These are phyloP conservation scores for Hyles vespertilio DNA, from an alignment of 1,140 invertebrate genomes.

Conservation along the genomic window DNA sequence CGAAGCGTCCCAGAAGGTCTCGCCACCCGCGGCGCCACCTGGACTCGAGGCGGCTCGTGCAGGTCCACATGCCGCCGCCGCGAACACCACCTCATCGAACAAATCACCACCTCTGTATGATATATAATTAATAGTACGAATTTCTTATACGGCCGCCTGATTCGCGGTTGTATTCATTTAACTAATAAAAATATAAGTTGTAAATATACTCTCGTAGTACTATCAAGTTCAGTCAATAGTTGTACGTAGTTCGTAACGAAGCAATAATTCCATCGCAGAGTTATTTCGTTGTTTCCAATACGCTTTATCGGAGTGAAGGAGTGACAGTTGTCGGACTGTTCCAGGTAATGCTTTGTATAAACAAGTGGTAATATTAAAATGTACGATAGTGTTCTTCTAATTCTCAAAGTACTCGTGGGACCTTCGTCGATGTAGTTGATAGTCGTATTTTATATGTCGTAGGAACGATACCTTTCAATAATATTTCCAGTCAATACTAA, in stretches of 20 bases:
- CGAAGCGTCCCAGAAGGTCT: slow-evolving; percentile 87
- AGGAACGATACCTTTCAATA: slow-evolving; percentile 20
- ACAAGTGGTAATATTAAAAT: too few relatives aligned
- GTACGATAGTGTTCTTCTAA: slow-evolving; percentile 20
- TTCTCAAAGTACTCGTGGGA: slow-evolving; percentile 54
- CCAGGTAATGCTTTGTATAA: slow-evolving; percentile 6
- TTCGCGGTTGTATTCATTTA: too few relatives aligned
- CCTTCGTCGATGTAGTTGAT: slow-evolving; percentile 46
- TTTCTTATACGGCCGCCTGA: background rate
- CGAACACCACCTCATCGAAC: slow-evolving; percentile 80
- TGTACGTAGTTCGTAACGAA: slow-evolving; percentile 1
- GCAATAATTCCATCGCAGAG: too few relatives aligned
- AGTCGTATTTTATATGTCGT: slow-evolving; percentile 35
- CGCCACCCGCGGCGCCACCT: slow-evolving; percentile 66
- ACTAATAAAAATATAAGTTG: background rate
- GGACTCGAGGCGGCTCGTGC: slow-evolving; percentile 63
- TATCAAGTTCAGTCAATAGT: slow-evolving; percentile 3
- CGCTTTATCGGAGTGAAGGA: too few relatives aligned
- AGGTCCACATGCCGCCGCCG: slow-evolving; percentile 75
- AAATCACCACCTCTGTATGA: slow-evolving; percentile 82
- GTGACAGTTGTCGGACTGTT: too few relatives aligned
- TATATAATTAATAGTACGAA: slow-evolving; percentile 11
- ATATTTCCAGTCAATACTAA: slow-evolving; percentile 9
- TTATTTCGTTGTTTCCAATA: too few relatives aligned
- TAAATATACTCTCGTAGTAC: slow-evolving; percentile 7